Evolutionary conservation across 1,140 invertebrate species (phyloP).

Genomic region (Leptinotarsa defecta): DNA sequence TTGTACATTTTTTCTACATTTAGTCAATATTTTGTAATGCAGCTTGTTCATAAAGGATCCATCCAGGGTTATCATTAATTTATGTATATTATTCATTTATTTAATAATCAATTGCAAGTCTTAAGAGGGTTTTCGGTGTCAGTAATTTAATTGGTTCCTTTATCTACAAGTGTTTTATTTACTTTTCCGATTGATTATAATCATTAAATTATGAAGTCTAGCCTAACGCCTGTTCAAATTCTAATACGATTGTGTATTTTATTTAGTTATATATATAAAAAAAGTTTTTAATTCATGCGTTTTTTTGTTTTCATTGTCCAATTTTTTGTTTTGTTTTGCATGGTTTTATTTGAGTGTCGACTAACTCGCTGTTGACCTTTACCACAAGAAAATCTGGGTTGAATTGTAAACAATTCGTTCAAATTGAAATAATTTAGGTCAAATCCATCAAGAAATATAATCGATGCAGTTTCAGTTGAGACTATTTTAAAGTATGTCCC

Average conservation of each 20-base stretch:
- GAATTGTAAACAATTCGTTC: not conserved
- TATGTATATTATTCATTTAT: constrained; percentile 33
- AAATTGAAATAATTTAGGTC: not conserved
- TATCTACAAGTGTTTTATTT: constrained; percentile 30
- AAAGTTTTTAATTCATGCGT: constrained; percentile 40
- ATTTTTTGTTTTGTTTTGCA: constrained; percentile 31
- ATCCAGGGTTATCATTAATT: constrained; percentile 24
- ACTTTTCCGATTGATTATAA: constrained; percentile 21
- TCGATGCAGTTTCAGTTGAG: not conserved
- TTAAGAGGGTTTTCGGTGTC: constrained; percentile 28
- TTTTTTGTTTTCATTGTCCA: constrained; percentile 34
- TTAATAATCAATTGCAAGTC: constrained; percentile 15
- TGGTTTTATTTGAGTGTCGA: constrained; percentile 26
- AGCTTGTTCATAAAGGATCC: constrained; percentile 30
- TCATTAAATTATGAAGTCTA: constrained; percentile 34
- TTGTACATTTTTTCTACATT: constrained; percentile 33
- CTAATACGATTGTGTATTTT: constrained; percentile 45
- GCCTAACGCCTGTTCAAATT: constrained; percentile 45
- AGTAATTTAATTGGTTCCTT: constrained; percentile 31
- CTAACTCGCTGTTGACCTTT: not conserved
- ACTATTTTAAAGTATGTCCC: not conserved
- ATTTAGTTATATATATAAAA: constrained; percentile 37
- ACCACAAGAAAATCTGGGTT: constrained; percentile 26
- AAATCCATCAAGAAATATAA: not conserved
- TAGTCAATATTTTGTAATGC: constrained; percentile 30